Base-by-base conservation (phyloP, 2,888 invertebrate species). In the Isotomurus palustris region DNA sequence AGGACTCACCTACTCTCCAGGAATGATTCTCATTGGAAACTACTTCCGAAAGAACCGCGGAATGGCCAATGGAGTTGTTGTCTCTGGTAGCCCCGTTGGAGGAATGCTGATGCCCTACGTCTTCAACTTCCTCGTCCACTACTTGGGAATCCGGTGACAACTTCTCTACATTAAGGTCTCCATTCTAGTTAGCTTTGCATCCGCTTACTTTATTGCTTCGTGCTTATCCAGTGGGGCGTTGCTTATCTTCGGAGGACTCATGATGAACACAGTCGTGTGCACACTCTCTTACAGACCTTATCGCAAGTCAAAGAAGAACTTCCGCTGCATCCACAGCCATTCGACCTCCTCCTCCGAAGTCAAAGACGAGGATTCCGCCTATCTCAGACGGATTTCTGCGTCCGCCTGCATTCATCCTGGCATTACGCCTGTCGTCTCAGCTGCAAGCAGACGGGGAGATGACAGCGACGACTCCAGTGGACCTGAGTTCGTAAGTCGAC, bases 101-200 rank as follows among this genome's bases (percentile, higher is more conserved):
- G 63, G 63, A 12, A 63, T 63, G 63, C 24, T 63, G 6, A 53
- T 63, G 58, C 63, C 63, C 5, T 52, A 35, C 29, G 27, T 53
- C 8, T 21, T 56, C 19, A 56, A 27, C 25, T 44, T 44, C 27
- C 24, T 56, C 2, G 35, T 49, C n/a, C 19, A 35, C 3, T 49
- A 35, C 35, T 35, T 49, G 32, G 49, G 21, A 19, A 35, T 32
- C 35, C 32, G 35, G 49, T 49, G 10, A 49, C n/a, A n/a, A n/a
- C 17, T 40, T 6, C 17, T 6, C 17, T 40, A 40, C 17, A 40
- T 40, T n/a, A n/a, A n/a, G n/a, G n/a, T n/a, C n/a, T n/a, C n/a
- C n/a, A n/a, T n/a, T n/a, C n/a, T 32, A 47, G 29, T 5, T 6
- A 2, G 24, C 45, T 21, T 45, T 44, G 6, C 8, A 36, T 35